These are phyloP conservation scores for Lepidonotus clava DNA, from an alignment of 2,888 invertebrate genomes.

Conservation along the genomic window DNA sequence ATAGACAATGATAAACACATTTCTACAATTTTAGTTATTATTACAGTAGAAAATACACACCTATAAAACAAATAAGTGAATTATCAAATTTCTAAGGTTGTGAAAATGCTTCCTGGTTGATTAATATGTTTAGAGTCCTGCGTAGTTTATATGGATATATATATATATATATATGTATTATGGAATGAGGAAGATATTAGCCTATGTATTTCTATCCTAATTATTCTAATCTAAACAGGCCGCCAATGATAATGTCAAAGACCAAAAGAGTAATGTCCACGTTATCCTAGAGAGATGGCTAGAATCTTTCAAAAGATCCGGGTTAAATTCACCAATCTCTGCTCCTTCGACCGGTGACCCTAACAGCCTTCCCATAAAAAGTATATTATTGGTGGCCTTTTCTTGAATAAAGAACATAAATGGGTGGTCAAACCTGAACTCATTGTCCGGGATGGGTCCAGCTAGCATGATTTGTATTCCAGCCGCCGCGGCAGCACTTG, in stretches of 20 bases:
- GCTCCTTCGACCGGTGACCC: background rate
- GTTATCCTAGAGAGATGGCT: background rate
- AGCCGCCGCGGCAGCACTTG: background rate
- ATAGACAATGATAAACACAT: too few relatives aligned
- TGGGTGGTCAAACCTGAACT: constrained; percentile 23
- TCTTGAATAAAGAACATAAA: constrained; percentile 38
- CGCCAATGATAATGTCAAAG: background rate
- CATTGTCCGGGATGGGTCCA: constrained; percentile 12
- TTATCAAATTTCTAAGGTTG: too few relatives aligned
- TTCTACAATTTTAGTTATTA: too few relatives aligned
- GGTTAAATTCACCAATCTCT: constrained; percentile 21
- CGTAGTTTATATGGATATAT: too few relatives aligned
- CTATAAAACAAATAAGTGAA: too few relatives aligned
- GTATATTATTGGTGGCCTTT: constrained; percentile 30
- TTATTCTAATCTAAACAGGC: too few relatives aligned
- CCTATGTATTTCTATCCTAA: too few relatives aligned
- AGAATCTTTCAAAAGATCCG: constrained; percentile 4
- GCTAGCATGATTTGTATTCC: constrained; percentile 29
- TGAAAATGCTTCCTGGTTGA: too few relatives aligned
- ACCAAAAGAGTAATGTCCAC: background rate
- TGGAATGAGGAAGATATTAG: too few relatives aligned
- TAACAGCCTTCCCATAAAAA: constrained; percentile 23
- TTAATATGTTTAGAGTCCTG: too few relatives aligned
- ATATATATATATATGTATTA: too few relatives aligned
- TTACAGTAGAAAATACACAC: too few relatives aligned